phyloP scores from a whole-genome alignment of 2,888 invertebrate species.

The Corythucha ciliata region DNA sequence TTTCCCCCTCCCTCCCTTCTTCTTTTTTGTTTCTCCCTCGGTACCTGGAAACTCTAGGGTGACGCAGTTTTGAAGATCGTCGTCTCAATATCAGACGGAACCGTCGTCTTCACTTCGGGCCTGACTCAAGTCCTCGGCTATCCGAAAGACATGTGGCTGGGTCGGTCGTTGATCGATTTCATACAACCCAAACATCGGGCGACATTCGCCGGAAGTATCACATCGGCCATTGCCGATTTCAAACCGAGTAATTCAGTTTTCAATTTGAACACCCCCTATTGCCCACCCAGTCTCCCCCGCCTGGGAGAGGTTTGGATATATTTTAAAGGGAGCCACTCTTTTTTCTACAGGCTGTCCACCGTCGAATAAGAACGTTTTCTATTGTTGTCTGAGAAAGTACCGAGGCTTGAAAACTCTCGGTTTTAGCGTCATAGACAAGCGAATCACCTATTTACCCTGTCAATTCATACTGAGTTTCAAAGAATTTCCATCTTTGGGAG shows the following conservation, averaged over 20 bases:
- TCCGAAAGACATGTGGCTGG: constrained; percentile 75
- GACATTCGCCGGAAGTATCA: constrained; percentile 67
- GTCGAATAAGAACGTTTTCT: constrained; percentile 44
- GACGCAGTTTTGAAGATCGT: constrained; percentile 70
- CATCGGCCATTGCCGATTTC: constrained; percentile 48
- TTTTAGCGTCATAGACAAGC: constrained; percentile 48
- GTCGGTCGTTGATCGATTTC: constrained; percentile 77
- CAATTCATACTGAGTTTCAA: constrained; percentile 60
- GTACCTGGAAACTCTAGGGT: background rate
- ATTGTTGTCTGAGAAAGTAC: constrained; percentile 59
- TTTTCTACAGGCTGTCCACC: too few relatives aligned
- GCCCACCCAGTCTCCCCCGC: too few relatives aligned
- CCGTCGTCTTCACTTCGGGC: constrained; percentile 65
- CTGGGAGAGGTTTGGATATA: too few relatives aligned
- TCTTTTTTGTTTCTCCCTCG: background rate
- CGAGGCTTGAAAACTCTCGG: constrained; percentile 51
- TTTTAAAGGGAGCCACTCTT: too few relatives aligned
- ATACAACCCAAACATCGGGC: constrained; percentile 66
- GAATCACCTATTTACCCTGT: constrained; percentile 59
- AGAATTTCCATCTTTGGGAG: constrained; percentile 40
- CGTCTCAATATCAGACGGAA: constrained; percentile 74
- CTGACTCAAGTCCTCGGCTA: constrained; percentile 63
- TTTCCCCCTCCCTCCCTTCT: background rate
- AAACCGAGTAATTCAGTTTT: constrained; percentile 20
- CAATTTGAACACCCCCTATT: too few relatives aligned